Conservation (phyloP, 1,140 invertebrate genomes). For the Tetragonula clypearis region DNA sequence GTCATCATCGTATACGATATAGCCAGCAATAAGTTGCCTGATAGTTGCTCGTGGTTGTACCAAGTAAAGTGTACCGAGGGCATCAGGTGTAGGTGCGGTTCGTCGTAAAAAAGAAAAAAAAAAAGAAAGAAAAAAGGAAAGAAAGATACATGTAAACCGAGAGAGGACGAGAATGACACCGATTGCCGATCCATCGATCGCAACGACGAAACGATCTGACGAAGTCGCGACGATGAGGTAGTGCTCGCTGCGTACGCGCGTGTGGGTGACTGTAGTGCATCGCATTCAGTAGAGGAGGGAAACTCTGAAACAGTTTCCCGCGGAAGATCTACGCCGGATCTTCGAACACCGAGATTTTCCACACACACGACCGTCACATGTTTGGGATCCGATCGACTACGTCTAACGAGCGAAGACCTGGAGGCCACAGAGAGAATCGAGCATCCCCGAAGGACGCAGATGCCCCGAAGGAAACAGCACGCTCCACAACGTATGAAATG, state of each 20-base stretch:
- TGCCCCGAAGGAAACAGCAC: conserved; percentile 81
- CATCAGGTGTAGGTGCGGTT: not conserved
- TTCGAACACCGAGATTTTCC: conserved; percentile 2
- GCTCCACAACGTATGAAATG: conserved; percentile 82
- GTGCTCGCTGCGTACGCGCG: conserved; percentile 50
- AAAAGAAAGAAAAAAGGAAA: not conserved
- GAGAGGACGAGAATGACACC: conserved; percentile 21
- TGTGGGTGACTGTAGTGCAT: conserved; percentile 54
- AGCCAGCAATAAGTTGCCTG: not conserved
- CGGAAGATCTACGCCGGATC: conserved; percentile 39
- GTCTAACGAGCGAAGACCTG: conserved; percentile 65
- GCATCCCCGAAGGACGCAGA: conserved; percentile 75
- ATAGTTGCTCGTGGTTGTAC: not conserved
- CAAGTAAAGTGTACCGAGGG: not conserved
- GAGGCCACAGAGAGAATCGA: conserved; percentile 69
- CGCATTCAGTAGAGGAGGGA: not conserved
- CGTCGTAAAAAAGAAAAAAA: not conserved
- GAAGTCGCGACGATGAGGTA: conserved; percentile 61
- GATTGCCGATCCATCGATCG: conserved; percentile 7
- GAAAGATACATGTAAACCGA: too few relatives aligned
- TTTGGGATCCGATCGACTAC: conserved; percentile 49
- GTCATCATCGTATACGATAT: conserved; percentile 10
- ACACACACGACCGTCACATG: conserved; percentile 38
- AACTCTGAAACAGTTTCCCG: conserved; percentile 35
- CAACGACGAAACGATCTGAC: conserved; percentile 23